Percentiles rank a stretch among this genome's conserved stretches.
phyloP scores from a whole-genome alignment of 2,797 vertebrate genomes.

The Coregonus suidteri region DNA sequence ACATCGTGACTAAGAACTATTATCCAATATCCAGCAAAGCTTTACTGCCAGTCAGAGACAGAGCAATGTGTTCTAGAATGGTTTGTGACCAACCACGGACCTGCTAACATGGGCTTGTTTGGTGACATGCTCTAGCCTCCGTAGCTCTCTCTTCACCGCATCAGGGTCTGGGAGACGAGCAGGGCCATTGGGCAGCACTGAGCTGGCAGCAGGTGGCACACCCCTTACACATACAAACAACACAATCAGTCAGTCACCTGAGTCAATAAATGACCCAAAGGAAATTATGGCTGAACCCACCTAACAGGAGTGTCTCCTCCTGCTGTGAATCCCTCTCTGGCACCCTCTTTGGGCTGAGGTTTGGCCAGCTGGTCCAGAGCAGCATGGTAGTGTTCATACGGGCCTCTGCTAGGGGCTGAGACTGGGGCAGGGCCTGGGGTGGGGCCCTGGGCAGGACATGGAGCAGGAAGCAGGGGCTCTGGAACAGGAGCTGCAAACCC shows the following conservation, averaged over 20 bases:
- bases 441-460: constrained; percentile 30
- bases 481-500: constrained; percentile 42
- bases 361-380: constrained; percentile 84
- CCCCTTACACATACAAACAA: constrained; percentile 36
- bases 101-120: constrained; percentile 66
- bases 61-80: neutral
- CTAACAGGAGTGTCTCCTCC: constrained; percentile 50
- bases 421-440: constrained; percentile 26
- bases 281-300: constrained; percentile 34
- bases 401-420: constrained; percentile 66
- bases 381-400: constrained; percentile 82
- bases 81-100: constrained; percentile 46
- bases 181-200: constrained; percentile 74
- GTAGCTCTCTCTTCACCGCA: constrained; percentile 81
- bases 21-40: neutral
- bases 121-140: constrained; percentile 83
- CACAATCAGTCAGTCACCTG: neutral
- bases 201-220: constrained; percentile 66
- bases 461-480: constrained; percentile 29
- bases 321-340: constrained; percentile 51
- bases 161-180: constrained; percentile 70
- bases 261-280: neutral
- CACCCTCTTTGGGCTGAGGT: constrained; percentile 57
- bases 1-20: neutral
- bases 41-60: neutral